phyloP scores from a whole-genome alignment of 1,140 invertebrate species.

The Spodoptera frugiperda region DNA sequence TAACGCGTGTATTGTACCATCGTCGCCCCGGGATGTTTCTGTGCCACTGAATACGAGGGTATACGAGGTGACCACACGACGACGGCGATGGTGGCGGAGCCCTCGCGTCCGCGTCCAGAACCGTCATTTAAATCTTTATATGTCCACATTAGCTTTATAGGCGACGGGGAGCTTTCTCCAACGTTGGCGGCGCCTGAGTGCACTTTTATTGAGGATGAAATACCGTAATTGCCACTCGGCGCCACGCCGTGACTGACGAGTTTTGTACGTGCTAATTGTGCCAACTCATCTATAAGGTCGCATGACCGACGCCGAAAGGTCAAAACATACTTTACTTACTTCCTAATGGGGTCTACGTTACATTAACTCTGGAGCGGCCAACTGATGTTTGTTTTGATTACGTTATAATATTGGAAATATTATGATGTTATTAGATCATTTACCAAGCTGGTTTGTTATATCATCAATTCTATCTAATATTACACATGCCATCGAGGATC shows the following conservation, averaged over 20 bases:
- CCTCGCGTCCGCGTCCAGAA: conserved; percentile 48
- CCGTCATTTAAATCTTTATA: conserved; percentile 80
- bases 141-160: conserved; percentile 80
- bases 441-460: neutral
- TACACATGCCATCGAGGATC: neutral
- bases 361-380: conserved; percentile 34
- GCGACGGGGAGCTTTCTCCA: conserved; percentile 70
- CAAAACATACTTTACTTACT: conserved; percentile 47
- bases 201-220: conserved; percentile 83
- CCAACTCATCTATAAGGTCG: conserved; percentile 54
- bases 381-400: conserved; percentile 38
- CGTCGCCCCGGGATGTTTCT: conserved; percentile 16
- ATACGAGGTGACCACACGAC: conserved; percentile 19
- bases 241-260: conserved; percentile 72
- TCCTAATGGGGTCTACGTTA: conserved; percentile 37
- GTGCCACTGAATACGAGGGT: neutral
- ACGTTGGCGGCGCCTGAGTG: conserved; percentile 74
- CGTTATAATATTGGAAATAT: conserved; percentile 6
- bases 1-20: conserved; percentile 14
- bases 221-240: conserved; percentile 80
- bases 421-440: neutral
- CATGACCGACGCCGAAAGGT: conserved; percentile 44
- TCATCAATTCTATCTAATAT: too few relatives aligned
- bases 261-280: conserved; percentile 75
- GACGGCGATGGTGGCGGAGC: neutral